Evolutionary conservation across 2,797 vertebrate genomes (phyloP), one percentile per base, ranked within the genome.

Genomic region (Nyctalus aviator): DNA sequence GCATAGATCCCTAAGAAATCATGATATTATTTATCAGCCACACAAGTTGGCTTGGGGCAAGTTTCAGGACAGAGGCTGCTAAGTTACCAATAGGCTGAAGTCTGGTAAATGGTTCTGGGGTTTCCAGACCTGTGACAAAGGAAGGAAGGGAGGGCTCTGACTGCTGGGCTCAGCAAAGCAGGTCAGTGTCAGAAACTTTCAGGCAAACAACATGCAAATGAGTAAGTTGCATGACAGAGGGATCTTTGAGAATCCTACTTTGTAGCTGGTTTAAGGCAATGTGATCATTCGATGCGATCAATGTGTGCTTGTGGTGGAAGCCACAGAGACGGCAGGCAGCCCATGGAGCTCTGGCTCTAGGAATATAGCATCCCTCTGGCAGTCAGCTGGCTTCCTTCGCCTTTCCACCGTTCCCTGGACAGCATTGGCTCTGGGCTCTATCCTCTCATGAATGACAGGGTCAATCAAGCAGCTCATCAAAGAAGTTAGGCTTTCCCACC

Each of bases 21-120:
- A 90, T 90, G 88, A 95, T 91, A 90, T 94, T 94, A 90, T 97
- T 86, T 95, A 94, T 94, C 90, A 97, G 53, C 83, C 88, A 86
- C 44, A 96, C 91, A 95, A 95, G 78, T 0, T 82, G 84, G 64
- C 81, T 94, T 86, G 11, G 0, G 66, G 81, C 89, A 96, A 88
- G 44, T 68, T 95, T 93, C 1, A 18, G 84, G 96, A 96, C 88
- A 95, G 90, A 96, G 85, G 82, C 68, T 0, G 0, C 0, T 15
- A 90, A 91, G 66, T 53, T 95, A 84, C 94, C 95, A 96, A 62
- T 0, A 86, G 64, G 66, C 85, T 44, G n/a, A 83, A 79, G 72
- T 68, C 84, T 46, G 0, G 55, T 6, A 35, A 72, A 89, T 0
- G 1, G 76, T 59, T 90, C 93, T 2, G 0, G 93, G 20, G 86